Conservation (phyloP, 2,797 vertebrate genomes). For the Centropyge bicolor region DNA sequence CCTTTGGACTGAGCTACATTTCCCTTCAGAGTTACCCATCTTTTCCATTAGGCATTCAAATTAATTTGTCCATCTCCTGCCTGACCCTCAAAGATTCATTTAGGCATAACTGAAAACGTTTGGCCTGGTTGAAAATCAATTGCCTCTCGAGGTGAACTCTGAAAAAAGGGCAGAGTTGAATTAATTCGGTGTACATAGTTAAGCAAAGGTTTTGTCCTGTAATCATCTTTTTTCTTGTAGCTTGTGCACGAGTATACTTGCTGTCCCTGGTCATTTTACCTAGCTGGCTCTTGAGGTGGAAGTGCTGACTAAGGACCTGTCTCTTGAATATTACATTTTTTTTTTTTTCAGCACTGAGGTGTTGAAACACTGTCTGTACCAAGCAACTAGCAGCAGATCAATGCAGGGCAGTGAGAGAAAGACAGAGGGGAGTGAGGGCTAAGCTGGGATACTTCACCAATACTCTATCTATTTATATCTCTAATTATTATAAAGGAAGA, state of each 20-base stretch:
- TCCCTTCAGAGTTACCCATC: not conserved
- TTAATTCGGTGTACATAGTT: constrained; percentile 14
- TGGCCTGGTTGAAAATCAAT: constrained; percentile 10
- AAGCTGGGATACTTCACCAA: not conserved
- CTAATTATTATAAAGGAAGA: constrained; percentile 30
- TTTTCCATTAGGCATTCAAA: not conserved
- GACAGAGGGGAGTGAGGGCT: not conserved
- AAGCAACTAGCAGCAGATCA: constrained; percentile 76
- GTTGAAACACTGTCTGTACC: constrained; percentile 78
- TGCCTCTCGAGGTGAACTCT: not conserved
- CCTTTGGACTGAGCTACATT: not conserved
- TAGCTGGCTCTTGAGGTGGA: constrained; percentile 59
- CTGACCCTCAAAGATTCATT: not conserved
- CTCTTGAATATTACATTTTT: constrained; percentile 83
- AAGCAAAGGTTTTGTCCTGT: constrained; percentile 31
- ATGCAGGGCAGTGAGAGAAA: constrained; percentile 51
- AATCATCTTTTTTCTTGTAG: constrained; percentile 37
- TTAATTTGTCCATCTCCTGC: not conserved
- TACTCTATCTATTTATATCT: not conserved
- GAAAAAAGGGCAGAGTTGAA: not conserved
- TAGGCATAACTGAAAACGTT: not conserved
- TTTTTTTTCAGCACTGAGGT: constrained; percentile 70
- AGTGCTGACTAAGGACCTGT: constrained; percentile 82
- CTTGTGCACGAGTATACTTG: constrained; percentile 31
- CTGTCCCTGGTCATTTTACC: constrained; percentile 74